phyloP scores from a whole-genome alignment of 1,140 invertebrate genomes.

The Goniozus legneri region DNA sequence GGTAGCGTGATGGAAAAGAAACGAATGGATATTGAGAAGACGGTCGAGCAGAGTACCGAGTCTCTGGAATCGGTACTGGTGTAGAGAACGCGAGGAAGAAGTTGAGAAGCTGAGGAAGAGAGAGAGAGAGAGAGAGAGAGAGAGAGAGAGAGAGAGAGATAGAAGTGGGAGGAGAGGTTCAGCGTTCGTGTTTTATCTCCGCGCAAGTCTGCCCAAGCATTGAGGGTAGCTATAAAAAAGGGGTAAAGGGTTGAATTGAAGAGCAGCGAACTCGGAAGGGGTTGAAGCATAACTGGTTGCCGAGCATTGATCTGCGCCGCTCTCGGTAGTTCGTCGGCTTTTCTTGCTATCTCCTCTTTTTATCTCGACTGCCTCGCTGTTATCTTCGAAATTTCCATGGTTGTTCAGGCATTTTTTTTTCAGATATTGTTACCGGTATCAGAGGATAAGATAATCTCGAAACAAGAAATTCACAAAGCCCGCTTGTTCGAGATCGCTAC shows the following conservation, averaged over 20 bases:
- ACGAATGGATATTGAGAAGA: too few relatives aligned
- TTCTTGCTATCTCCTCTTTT: constrained; percentile 33
- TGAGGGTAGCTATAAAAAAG: constrained; percentile 32
- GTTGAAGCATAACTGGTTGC: constrained; percentile 29
- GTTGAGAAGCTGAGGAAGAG: constrained; percentile 11
- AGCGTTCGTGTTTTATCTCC: constrained; percentile 36
- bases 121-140: constrained; percentile 2
- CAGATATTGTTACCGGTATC: too few relatives aligned
- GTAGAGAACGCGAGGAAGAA: constrained; percentile 9
- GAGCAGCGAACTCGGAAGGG: constrained; percentile 36
- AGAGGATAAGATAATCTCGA: too few relatives aligned
- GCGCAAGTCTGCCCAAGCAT: constrained; percentile 31
- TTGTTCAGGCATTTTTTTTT: too few relatives aligned
- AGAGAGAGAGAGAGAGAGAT: constrained; percentile 3
- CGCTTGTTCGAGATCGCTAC: too few relatives aligned
- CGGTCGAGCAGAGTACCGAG: too few relatives aligned
- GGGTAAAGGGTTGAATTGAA: constrained; percentile 34
- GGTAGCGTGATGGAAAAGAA: too few relatives aligned
- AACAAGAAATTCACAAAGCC: too few relatives aligned
- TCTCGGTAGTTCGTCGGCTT: constrained; percentile 35
- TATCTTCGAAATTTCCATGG: too few relatives aligned
- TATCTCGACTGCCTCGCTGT: constrained; percentile 14
- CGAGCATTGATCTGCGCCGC: constrained; percentile 42
- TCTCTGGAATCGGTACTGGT: too few relatives aligned
- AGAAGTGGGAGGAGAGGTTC: background rate